Percentiles rank a stretch among this genome's conserved stretches.
These are phyloP conservation scores for Acridotheres tristis DNA, from an alignment of 2,797 vertebrate species.

Conservation along the genomic window DNA sequence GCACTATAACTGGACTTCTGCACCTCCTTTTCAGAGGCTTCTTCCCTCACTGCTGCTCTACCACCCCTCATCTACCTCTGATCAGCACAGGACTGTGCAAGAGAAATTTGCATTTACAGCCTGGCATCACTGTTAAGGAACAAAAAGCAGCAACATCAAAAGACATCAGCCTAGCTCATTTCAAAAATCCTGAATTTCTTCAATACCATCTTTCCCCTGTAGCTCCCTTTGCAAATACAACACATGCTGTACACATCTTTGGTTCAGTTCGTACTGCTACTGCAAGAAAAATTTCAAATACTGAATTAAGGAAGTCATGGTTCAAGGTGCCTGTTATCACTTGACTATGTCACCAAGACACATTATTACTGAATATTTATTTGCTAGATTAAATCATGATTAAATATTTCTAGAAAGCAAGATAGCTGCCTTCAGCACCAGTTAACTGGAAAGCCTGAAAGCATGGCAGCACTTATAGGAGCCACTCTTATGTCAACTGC, in stretches of 20 bases:
- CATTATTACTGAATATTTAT: not conserved
- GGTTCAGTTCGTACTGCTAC: not conserved
- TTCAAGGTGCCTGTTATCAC: not conserved
- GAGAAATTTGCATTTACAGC: not conserved
- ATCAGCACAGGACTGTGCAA: not conserved
- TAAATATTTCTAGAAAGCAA: not conserved
- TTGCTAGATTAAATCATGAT: not conserved
- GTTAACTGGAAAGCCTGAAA: not conserved
- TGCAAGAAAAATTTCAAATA: not conserved
- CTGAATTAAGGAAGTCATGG: not conserved
- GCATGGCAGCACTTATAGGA: not conserved
- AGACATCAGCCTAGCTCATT: not conserved
- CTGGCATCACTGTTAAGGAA: not conserved
- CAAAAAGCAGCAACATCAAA: not conserved
- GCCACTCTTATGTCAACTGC: accelerated
- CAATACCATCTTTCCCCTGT: not conserved
- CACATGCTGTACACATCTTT: not conserved
- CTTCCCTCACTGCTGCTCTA: not conserved
- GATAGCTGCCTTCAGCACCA: not conserved
- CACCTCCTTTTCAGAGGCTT: not conserved
- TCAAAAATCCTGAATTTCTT: not conserved
- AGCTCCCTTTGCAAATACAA: not conserved
- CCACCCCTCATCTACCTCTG: accelerated
- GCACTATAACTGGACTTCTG: accelerated
- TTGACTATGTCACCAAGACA: not conserved